Evolutionary conservation across 2,888 invertebrate species (phyloP), one percentile per base, ranked within the genome.

Genomic region (Melanostoma mellinum): DNA sequence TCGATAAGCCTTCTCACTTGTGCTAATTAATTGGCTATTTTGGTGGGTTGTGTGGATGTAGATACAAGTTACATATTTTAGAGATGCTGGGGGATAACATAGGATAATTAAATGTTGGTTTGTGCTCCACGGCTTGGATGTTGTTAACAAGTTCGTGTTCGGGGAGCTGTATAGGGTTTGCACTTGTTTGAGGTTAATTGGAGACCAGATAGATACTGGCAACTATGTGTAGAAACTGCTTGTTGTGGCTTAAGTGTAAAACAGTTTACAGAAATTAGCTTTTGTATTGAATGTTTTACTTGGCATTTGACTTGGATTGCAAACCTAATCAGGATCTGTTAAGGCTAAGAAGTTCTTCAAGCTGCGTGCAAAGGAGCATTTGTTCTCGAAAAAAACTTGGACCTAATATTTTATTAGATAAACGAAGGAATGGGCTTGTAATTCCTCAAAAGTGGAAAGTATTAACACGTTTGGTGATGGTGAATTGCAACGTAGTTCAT

Each of bases 61-160:
- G 50, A 48, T 56, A 38, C 42, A 63, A 74, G 68, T 68, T 68
- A 68, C 8, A 56, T 74, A 63, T 55, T 20, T 20, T 20, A 20
- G 20, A 20, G 20, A 20, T 20, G 20, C 1, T 38, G 38, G 56
- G 50, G n/a, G 42, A 72, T 36, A 1, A 36, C 63, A 46, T 20
- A 50, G 38, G 68, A 32, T 74, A 79, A 79, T 79, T 79, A 69
- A 69, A 79, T 74, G 68, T 69, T 60, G 72, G 58, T 72, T 20
- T 71, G 71, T 65, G 40, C 53, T 35, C 20, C 53, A 40, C 10
- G 10, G 0, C 2, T 6, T 10, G 8, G 30, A 20, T 36, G 30
- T 8, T 74, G 60, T 56, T 58, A 63, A 52, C 44, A 56, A 20
- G 36, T 44, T 30, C 40, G 33, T 72, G 72, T 53, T 36, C 4